phyloP scores from a whole-genome alignment of 1,140 invertebrate genomes.

The Tetramorium parvispinum region DNA sequence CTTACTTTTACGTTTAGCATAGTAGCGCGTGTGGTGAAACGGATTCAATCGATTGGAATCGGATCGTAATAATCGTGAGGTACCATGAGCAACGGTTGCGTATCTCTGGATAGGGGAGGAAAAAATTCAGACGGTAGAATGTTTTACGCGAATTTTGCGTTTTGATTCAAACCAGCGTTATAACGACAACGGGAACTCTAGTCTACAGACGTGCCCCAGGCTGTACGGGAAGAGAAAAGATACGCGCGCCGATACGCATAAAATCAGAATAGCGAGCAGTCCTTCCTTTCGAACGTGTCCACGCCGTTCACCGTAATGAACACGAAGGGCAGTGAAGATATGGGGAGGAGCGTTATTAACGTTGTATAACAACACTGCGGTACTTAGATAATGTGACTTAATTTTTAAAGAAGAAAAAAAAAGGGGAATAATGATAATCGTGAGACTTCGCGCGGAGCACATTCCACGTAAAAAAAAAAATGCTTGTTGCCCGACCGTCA shows the following conservation, averaged over 20 bases:
- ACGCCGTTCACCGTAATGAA: slow-evolving; percentile 68
- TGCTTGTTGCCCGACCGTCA: slow-evolving; percentile 72
- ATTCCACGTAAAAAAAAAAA: slow-evolving; percentile 69
- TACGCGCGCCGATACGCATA: slow-evolving; percentile 48
- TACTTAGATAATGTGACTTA: slow-evolving; percentile 78
- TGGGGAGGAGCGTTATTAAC: slow-evolving; percentile 60
- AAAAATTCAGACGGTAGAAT: slow-evolving; percentile 48
- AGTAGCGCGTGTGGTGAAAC: slow-evolving; percentile 27
- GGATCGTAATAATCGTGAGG: slow-evolving; percentile 16
- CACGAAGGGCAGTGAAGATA: slow-evolving; percentile 75
- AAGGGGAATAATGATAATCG: slow-evolving; percentile 12
- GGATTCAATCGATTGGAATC: slow-evolving; percentile 1
- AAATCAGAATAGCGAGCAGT: slow-evolving; percentile 62
- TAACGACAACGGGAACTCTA: slow-evolving; percentile 67
- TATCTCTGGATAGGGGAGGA: slow-evolving; percentile 29
- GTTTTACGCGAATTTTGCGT: slow-evolving; percentile 51
- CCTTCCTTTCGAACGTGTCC: slow-evolving; percentile 73
- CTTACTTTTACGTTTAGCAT: slow-evolving; percentile 56
- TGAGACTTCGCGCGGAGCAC: slow-evolving; percentile 74
- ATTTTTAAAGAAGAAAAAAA: slow-evolving; percentile 61
- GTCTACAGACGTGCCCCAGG: slow-evolving; percentile 69
- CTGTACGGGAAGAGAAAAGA: slow-evolving; percentile 49
- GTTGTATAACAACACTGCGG: slow-evolving; percentile 67
- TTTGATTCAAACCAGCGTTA: slow-evolving; percentile 65
- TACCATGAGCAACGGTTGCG: slow-evolving; percentile 47